These are phyloP conservation scores for Trissolcus brochymenae DNA, from an alignment of 2,888 invertebrate genomes.

Conservation along the genomic window DNA sequence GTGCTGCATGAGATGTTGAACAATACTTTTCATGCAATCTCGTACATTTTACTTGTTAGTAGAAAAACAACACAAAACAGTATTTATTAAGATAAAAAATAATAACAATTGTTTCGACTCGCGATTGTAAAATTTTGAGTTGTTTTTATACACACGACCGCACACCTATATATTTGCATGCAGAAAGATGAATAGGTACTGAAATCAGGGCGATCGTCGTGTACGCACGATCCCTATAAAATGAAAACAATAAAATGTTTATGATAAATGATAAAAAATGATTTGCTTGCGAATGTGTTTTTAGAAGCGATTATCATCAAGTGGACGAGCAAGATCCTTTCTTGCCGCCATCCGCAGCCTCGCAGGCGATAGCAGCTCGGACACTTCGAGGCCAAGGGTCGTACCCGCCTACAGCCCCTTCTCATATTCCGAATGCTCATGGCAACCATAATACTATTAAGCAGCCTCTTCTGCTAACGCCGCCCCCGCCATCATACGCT, in stretches of 20 bases:
- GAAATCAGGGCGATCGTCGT: slow-evolving; percentile 28
- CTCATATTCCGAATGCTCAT: slow-evolving; percentile 77
- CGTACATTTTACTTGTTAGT: slow-evolving; percentile 4
- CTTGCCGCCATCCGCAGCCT: slow-evolving; percentile 81
- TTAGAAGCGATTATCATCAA: slow-evolving; percentile 86
- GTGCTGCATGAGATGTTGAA: slow-evolving; percentile 27
- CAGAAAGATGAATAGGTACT: slow-evolving; percentile 8
- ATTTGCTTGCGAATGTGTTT: slow-evolving; percentile 66
- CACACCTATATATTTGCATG: neutral
- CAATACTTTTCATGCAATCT: slow-evolving; percentile 12
- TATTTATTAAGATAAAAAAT: slow-evolving; percentile 21
- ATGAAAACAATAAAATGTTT: slow-evolving; percentile 30
- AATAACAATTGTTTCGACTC: neutral
- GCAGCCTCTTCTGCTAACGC: slow-evolving; percentile 78
- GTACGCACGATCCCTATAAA: slow-evolving; percentile 56
- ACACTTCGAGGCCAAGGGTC: slow-evolving; percentile 85
- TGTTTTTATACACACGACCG: slow-evolving; percentile 3
- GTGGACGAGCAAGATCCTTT: slow-evolving; percentile 91
- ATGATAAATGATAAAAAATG: slow-evolving; percentile 48
- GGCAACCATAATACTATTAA: slow-evolving; percentile 80
- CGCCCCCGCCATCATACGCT: slow-evolving; percentile 81
- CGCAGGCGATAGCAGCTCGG: slow-evolving; percentile 81
- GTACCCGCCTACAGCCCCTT: slow-evolving; percentile 82
- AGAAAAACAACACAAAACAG: slow-evolving; percentile 13
- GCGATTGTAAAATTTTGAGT: neutral